Base-by-base conservation (phyloP, 2,888 invertebrate species). In the Therioaphis trifolii region DNA sequence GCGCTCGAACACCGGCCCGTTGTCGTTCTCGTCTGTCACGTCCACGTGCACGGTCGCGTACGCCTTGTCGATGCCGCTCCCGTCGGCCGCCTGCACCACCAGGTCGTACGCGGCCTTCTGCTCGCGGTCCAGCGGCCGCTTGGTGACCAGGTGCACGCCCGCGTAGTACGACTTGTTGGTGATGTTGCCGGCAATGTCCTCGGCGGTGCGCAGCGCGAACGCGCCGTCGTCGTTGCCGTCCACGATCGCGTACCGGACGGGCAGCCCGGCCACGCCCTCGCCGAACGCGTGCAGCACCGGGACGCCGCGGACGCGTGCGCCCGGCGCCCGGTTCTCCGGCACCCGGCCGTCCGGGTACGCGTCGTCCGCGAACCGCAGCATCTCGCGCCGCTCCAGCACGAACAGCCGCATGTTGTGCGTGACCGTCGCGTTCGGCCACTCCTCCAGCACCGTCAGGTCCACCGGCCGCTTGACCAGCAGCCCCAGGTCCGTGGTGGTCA, bases 21-120 rank as follows among this genome's bases (percentile, higher is more conserved):
- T 97, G 89, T 98, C 98, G 88, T 98, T 98, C 88, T 95, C 95
- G 88, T 98, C 96, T 35, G 93, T 90, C 40, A 98, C 92, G 27
- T 92, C 91, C 58, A 98, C 91, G 69, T 91, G 91, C 15, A 97
- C 91, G 86, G 93, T 93, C n/a, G 95, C 93, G 40, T 93, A 92
- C 0, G 95, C 95, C 86, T 93, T 94, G 88, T 95, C 96, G 72
- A 95, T 92, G 66, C 94, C 95, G 86, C 93, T 92, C 40, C 92
- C 90, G 88, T 96, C 96, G 15, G 93, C 92, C 0, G 96, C 96
- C 88, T 94, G 93, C 76, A 97, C 91, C 0, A 93, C 92, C 76
- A 97, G 89, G 85, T 92, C 91, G 88, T 96, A 96, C 58, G 91
- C 89, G 58, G 92, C 90, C 84, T 92, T 93, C 15, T 90, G 89